phyloP scores from a whole-genome alignment of 2,888 invertebrate genomes.

The Lymantria monacha region DNA sequence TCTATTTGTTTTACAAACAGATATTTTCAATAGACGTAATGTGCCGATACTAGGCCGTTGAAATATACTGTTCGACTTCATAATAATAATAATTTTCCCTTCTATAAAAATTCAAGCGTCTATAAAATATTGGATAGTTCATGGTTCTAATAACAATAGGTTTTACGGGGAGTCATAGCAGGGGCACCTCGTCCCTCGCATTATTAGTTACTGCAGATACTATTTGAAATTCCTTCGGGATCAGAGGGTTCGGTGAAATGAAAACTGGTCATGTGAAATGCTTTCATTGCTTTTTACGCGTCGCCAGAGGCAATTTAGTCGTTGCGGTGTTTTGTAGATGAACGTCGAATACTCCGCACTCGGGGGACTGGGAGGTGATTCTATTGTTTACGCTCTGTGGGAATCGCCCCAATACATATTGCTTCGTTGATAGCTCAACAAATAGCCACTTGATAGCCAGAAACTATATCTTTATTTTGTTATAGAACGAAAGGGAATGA shows the following conservation, averaged over 20 bases:
- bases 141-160: constrained; percentile 49
- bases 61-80: too few species aligned
- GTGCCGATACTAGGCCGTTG: not conserved
- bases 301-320: constrained; percentile 66
- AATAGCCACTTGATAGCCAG: constrained; percentile 37
- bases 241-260: constrained; percentile 68
- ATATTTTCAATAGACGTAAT: not conserved
- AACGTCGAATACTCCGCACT: constrained; percentile 37
- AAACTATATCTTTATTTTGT: not conserved
- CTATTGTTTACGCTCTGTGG: constrained; percentile 62
- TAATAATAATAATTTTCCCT: constrained; percentile 15
- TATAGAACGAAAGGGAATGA: not conserved
- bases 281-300: constrained; percentile 77
- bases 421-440: constrained; percentile 47
- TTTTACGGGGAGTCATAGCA: constrained; percentile 48
- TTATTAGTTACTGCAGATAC: constrained; percentile 73
- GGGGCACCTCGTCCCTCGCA: constrained; percentile 53
- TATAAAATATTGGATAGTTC: constrained; percentile 39
- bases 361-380: constrained; percentile 46
- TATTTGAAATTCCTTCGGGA: constrained; percentile 75
- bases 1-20: not conserved
- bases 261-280: constrained; percentile 75
- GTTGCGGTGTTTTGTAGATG: constrained; percentile 62
- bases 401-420: constrained; percentile 43
- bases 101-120: constrained; percentile 33